phyloP scores from a whole-genome alignment of 2,797 vertebrate species.

The Catamblyrhynchus diadema region DNA sequence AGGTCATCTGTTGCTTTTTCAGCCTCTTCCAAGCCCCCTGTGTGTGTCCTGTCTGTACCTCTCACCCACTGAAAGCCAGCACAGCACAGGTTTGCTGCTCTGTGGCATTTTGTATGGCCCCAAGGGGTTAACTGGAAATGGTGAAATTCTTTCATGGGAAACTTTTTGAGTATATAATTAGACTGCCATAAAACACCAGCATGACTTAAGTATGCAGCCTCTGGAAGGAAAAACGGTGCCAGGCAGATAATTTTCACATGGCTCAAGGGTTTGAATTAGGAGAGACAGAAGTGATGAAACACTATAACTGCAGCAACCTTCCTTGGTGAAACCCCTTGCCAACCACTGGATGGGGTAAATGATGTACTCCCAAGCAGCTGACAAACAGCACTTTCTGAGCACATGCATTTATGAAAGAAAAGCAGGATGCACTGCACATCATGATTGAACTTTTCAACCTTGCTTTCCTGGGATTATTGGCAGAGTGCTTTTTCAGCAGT shows the following conservation, averaged over 20 bases:
- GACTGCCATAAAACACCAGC: background rate
- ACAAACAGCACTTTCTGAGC: background rate
- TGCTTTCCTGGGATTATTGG: background rate
- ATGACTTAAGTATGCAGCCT: background rate
- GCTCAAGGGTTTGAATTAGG: background rate
- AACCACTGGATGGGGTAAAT: background rate
- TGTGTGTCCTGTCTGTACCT: background rate
- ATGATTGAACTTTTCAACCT: background rate
- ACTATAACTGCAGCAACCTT: background rate
- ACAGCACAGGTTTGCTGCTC: background rate
- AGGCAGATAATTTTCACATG: background rate
- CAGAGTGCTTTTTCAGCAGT: background rate
- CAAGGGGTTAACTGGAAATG: background rate
- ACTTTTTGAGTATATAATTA: background rate
- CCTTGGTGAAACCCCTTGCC: background rate
- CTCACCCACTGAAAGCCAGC: background rate
- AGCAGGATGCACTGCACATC: background rate
- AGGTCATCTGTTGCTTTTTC: background rate
- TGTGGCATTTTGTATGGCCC: fast-evolving
- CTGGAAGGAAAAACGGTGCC: background rate
- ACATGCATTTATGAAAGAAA: background rate
- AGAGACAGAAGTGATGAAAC: background rate
- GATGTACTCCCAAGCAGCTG: background rate
- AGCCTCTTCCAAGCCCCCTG: background rate
- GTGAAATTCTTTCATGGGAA: background rate